Conservation (phyloP, 2,113 vertebrate species). For the Platichthys flesus region DNA sequence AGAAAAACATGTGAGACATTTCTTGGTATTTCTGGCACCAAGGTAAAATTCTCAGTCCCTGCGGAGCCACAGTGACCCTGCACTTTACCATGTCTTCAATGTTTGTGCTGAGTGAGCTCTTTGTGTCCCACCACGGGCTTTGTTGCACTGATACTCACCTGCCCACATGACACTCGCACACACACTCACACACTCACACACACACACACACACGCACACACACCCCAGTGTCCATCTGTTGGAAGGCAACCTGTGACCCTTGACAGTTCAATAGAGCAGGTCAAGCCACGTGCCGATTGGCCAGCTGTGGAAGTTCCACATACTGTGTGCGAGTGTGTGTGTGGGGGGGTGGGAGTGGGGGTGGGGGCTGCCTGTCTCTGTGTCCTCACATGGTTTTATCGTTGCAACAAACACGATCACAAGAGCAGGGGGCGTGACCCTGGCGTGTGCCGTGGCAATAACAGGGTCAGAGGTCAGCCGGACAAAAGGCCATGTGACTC, state of each 20-base stretch:
- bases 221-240: slow-evolving; percentile 15
- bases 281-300: background rate
- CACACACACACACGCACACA: slow-evolving; percentile 19
- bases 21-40: too few relatives aligned
- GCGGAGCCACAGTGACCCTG: too few relatives aligned
- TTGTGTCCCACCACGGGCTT: slow-evolving; percentile 11
- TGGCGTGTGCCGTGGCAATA: slow-evolving; percentile 67
- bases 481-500: slow-evolving; percentile 57
- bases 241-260: slow-evolving; percentile 29
- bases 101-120: slow-evolving; percentile 37
- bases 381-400: slow-evolving; percentile 56
- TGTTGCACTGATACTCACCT: slow-evolving; percentile 3
- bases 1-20: too few relatives aligned
- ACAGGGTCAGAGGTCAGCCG: slow-evolving; percentile 66
- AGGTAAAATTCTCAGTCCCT: too few relatives aligned
- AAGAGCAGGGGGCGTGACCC: slow-evolving; percentile 24
- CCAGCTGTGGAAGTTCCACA: slow-evolving; percentile 18
- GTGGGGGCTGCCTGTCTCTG: slow-evolving; percentile 42
- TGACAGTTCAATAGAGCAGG: slow-evolving; percentile 21
- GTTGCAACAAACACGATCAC: slow-evolving; percentile 64
- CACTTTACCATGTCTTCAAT: slow-evolving; percentile 23
- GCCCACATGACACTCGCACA: slow-evolving; percentile 27
- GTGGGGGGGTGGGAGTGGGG: slow-evolving; percentile 13
- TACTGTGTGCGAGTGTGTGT: slow-evolving; percentile 19
- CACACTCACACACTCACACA: slow-evolving; percentile 16